Evolutionary conservation across 2,113 vertebrate species (phyloP).

Genomic region (Eolophus roseicapilla): DNA sequence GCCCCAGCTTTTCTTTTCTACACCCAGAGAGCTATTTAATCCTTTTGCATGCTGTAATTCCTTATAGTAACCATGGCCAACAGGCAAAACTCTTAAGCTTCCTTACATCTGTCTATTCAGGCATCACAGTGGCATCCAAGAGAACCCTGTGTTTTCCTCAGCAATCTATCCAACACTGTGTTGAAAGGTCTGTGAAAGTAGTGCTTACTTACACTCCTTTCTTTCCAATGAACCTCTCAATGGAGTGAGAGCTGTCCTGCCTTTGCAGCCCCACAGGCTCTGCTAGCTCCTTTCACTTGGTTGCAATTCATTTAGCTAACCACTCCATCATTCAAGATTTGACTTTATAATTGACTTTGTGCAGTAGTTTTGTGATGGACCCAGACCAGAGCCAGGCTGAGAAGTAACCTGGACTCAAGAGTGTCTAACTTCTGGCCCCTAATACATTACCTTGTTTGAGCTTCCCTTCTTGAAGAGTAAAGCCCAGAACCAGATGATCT

Average conservation of each 20-base stretch:
- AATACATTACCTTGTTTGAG: neutral
- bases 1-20: neutral
- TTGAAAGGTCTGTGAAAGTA: neutral
- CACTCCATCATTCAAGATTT: neutral
- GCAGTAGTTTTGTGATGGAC: neutral
- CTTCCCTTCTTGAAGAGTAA: neutral
- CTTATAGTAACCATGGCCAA: neutral
- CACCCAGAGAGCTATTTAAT: neutral
- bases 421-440: neutral
- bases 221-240: neutral
- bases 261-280: rapidly evolving
- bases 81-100: neutral
- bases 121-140: neutral
- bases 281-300: neutral
- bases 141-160: neutral
- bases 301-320: neutral
- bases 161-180: neutral
- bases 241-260: neutral
- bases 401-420: neutral
- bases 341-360: neutral
- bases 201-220: neutral
- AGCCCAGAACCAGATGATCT: neutral
- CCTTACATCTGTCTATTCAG: neutral
- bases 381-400: neutral
- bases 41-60: neutral